Evolutionary conservation across 2,888 invertebrate genomes (phyloP), one percentile per base, ranked within the genome.

Genomic region (Drosophila quasianomalipes): DNA sequence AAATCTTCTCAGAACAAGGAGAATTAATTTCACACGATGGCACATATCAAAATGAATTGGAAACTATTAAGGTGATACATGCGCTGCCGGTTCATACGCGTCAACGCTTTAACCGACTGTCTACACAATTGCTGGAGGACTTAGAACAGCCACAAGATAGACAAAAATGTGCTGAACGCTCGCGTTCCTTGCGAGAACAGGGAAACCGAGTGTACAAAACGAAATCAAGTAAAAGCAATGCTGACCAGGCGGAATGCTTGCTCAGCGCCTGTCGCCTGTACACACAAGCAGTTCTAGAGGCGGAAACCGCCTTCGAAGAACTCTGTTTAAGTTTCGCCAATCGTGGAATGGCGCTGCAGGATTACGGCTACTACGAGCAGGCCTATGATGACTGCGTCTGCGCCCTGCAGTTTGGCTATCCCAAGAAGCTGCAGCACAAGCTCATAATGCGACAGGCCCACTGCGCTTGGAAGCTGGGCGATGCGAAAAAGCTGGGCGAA

Each of bases 301-400:
- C 92, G 0, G 85, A 89, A 39, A 70, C 77, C 16, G 83, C 74
- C 0, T 60, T 70, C 5, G 81, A 82, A 3, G 82, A 89, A 37
- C 75, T 91, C 0, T 75, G 91, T 0, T 59, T 93, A 41, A 91
- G 89, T 0, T 92, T 87, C 79, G 93, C 93, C 0, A 93, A 93
- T 77, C 83, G 93, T 1, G 93, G 92, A 1, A 89, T 91, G 71
- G 92, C 91, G 0, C 64, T 93, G 12, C 90, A 92, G 58, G 89
- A 92, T 49, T 87, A 90, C 53, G 92, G 92, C 2, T 92, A 89
- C 44, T 93, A 83, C 58, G 60, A 77, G 26, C 87, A 92, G 57
- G 93, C 93, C 0, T 92, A 91, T 51, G 90, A 92, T 49, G 93
- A 93, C 51, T 93, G 92, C 26, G 76, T 76, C 4, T 91, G 85